Evolutionary conservation across 2,113 vertebrate species (phyloP).

Genomic region (Spermophilus dauricus): DNA sequence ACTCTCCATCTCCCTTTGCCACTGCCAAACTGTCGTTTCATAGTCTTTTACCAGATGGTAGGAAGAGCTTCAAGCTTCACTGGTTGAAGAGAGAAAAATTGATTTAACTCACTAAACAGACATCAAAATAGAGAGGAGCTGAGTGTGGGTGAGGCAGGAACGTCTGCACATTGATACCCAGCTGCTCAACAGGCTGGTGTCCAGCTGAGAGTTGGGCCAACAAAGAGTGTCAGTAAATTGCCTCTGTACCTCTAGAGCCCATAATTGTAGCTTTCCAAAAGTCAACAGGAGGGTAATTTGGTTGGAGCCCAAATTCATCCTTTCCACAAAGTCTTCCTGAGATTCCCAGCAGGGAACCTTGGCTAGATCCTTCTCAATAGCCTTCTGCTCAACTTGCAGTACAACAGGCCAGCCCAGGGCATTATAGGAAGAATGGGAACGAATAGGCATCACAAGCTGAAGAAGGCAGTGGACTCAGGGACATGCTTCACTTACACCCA

Average conservation of each 20-base stretch:
- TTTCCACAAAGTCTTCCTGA: conserved; percentile 55
- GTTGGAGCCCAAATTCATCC: conserved; percentile 49
- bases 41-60: conserved; percentile 59
- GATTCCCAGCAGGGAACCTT: conserved; percentile 44
- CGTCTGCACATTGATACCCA: conserved; percentile 42
- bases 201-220: conserved; percentile 26
- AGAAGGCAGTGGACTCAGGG: neutral
- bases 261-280: conserved; percentile 53
- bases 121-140: neutral
- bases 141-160: neutral
- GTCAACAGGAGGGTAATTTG: conserved; percentile 59
- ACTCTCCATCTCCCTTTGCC: neutral
- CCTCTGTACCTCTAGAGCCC: conserved; percentile 26
- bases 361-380: neutral
- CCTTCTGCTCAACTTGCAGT: neutral
- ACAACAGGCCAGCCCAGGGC: neutral
- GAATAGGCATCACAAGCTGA: neutral
- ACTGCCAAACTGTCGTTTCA: neutral
- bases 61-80: conserved; percentile 48
- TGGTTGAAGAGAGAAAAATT: neutral
- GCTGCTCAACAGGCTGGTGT: conserved; percentile 65
- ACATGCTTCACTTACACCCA: neutral
- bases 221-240: conserved; percentile 38
- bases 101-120: conserved; percentile 23
- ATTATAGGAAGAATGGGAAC: neutral